Base-by-base conservation (phyloP, 1,140 invertebrate genomes). In the Phortica variegata region DNA sequence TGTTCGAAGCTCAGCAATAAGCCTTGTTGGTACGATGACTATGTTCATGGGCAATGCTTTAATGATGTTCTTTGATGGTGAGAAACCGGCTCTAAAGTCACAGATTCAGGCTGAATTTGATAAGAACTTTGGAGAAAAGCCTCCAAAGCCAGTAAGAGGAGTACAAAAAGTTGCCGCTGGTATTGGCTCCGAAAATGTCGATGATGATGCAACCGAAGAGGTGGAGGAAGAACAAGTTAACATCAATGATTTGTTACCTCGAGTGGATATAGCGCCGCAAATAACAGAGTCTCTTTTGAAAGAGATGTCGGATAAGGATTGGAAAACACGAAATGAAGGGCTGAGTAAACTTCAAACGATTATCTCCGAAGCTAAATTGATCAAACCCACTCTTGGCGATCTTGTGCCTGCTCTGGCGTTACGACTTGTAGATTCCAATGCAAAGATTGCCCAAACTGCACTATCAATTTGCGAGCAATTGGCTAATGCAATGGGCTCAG, bases 231-330 rank as follows among this genome's bases (percentile, higher is more conserved):
- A 76, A 2, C 78, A 79, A 45, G 53, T 78, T 15, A 86, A 83
- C 61, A 78, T 86, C 5, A 80, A 84, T 43, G 89, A 91, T 68
- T 62, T 87, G 29, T 59, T 91, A 48, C 82, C 89, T 7, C 78
- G 91, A 26, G 83, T 87, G 9, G 93, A 97, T 71, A 91, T 97
- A 41, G 88, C 87, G 49, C 80, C 83, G n/a, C 86, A 89, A 60
- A 88, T 97, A 34, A 94, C 91, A 1, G 88, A 91, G 47, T 73
- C 83, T 1, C 75, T 97, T 1, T 75, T 97, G 1, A 84, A 82
- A 32, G 90, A 96, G 75, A 79, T 98, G 47, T 80, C 83, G 19
- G 93, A 97, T 76, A 97, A 95, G 77, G 94, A 95, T 75, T 97
- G 94, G 94, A 97, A 96, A 80, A 86, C 85, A 42, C 68, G 74